Evolutionary conservation across 2,888 invertebrate genomes (phyloP).

Genomic region (Drosophila paramelanica): DNA sequence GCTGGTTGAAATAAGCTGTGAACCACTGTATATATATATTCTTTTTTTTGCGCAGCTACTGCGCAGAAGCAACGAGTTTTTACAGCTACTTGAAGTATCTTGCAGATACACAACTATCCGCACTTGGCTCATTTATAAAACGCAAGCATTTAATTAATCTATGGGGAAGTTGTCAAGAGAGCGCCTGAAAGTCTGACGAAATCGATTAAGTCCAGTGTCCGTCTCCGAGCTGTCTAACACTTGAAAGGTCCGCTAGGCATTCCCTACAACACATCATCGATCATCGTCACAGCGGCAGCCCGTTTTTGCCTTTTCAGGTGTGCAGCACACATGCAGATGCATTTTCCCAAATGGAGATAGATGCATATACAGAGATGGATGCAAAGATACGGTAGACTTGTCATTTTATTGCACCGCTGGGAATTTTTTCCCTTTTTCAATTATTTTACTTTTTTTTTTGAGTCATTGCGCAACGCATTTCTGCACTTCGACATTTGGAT

Average conservation of each 20-base stretch:
- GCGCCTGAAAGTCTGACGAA: slow-evolving; percentile 47
- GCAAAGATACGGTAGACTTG: slow-evolving; percentile 44
- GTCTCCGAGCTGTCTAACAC: slow-evolving; percentile 19
- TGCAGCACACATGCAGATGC: slow-evolving; percentile 27
- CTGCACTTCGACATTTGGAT: slow-evolving; percentile 20
- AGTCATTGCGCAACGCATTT: slow-evolving; percentile 44
- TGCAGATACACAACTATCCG: slow-evolving; percentile 11
- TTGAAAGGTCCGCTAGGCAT: slow-evolving; percentile 14
- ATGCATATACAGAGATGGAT: not conserved
- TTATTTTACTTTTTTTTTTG: not conserved
- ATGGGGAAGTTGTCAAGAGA: slow-evolving; percentile 52
- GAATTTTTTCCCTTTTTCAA: slow-evolving; percentile 28
- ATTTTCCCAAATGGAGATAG: slow-evolving; percentile 1
- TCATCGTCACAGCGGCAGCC: slow-evolving; percentile 56
- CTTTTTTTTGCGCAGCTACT: slow-evolving; percentile 43
- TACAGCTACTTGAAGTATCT: slow-evolving; percentile 28
- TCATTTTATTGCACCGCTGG: slow-evolving; percentile 56
- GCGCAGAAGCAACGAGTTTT: slow-evolving; percentile 66
- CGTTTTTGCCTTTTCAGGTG: slow-evolving; percentile 52
- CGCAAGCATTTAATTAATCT: slow-evolving; percentile 42
- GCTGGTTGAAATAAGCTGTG: too few species aligned
- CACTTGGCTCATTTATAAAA: slow-evolving; percentile 19
- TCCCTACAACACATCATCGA: slow-evolving; percentile 55
- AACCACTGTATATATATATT: too few species aligned
- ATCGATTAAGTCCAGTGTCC: slow-evolving; percentile 34